A percentile compares a stretch with the other conserved stretches of the same genome.
phyloP scores from a whole-genome alignment of 35 echinoderm and acorn worm genomes.

The Ptychodera flava region DNA sequence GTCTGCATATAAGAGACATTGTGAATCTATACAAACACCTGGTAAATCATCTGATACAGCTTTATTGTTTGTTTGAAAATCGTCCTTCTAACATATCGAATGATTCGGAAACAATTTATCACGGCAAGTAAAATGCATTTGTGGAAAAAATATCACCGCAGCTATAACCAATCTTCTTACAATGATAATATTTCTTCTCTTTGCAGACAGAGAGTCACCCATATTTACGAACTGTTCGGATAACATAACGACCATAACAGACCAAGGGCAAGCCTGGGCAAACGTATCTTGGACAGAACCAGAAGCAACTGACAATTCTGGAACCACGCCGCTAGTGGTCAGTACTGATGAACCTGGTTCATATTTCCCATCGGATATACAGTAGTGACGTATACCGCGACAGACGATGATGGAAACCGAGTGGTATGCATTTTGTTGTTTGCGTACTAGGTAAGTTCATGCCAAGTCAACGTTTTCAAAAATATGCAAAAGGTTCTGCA shows the following conservation, averaged over 20 bases:
- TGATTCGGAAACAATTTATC: too few relatives aligned
- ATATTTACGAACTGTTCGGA: slow-evolving; percentile 39
- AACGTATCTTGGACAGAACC: slow-evolving; percentile 44
- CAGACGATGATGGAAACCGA: slow-evolving; percentile 19
- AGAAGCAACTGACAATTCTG: slow-evolving; percentile 42
- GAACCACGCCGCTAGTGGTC: too few relatives aligned
- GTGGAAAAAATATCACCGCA: not conserved
- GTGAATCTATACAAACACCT: too few relatives aligned
- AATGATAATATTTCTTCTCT: too few relatives aligned
- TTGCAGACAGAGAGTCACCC: too few relatives aligned
- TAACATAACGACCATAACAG: slow-evolving; percentile 29
- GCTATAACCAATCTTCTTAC: slow-evolving; percentile 21
- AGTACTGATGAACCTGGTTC: slow-evolving; percentile 14
- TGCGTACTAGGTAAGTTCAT: too few relatives aligned
- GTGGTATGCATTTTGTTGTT: slow-evolving; percentile 26
- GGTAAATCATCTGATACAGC: too few relatives aligned
- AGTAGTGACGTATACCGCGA: slow-evolving; percentile 55
- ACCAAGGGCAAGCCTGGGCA: slow-evolving; percentile 19
- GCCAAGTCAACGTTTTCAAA: too few relatives aligned
- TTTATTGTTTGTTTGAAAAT: too few relatives aligned
- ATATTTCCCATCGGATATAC: slow-evolving; percentile 22
- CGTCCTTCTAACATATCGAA: too few relatives aligned
- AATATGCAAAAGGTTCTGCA: too few relatives aligned
- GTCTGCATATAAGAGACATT: too few relatives aligned
- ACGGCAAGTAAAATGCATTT: slow-evolving; percentile 15